Base-by-base conservation (phyloP, 2,113 vertebrate genomes). In the Melanocharis versteri region DNA sequence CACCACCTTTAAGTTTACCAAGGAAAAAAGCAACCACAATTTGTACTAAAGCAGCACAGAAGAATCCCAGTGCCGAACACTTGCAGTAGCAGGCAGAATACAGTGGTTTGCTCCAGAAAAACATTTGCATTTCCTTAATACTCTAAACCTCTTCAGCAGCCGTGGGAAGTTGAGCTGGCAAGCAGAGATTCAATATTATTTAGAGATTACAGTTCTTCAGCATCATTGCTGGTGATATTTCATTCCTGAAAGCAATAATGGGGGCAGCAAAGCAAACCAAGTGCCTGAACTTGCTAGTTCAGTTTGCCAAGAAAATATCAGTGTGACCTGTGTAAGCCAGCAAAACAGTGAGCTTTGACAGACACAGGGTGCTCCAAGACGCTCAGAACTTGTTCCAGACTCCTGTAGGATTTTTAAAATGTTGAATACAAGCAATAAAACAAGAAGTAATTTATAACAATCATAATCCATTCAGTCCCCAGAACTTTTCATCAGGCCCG, bases 171-270 rank as follows among this genome's bases (percentile, higher is more conserved):
- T 42, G 66, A 91, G 58, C 76, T 87, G 80, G 76, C 80, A 93
- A 91, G 73, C 57, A 94, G 48, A 78, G 78, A 69, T 65, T 83
- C 79, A 72, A 20, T 57, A 77, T 93, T 82, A 88, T 83, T 94
- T 80, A 76, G 30, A 65, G 50, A 83, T 42, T 70, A 90, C 42
- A 66, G 62, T 77, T 80, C 64, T 80, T 83, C 47, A 70, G 54
- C 71, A 94, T 66, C 60, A 26, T 10, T 70, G 54, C 61, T 80
- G 58, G 66, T 44, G 71, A 58, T 91, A 83, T 19, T 80, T 90
- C 86, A 90, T 66, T 87, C 68, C 92, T 87, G 64, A 91, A 91
- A 91, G 79, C 79, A 93, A 26, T 57, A 90, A 90, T n/a, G 21
- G 23, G 19, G 89, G 35, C 70, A 82, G 65, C 78, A 95, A 91